Evolutionary conservation across 2,113 vertebrate genomes (phyloP), one percentile per base, ranked within the genome.

Genomic region (Poecilia latipinna): DNA sequence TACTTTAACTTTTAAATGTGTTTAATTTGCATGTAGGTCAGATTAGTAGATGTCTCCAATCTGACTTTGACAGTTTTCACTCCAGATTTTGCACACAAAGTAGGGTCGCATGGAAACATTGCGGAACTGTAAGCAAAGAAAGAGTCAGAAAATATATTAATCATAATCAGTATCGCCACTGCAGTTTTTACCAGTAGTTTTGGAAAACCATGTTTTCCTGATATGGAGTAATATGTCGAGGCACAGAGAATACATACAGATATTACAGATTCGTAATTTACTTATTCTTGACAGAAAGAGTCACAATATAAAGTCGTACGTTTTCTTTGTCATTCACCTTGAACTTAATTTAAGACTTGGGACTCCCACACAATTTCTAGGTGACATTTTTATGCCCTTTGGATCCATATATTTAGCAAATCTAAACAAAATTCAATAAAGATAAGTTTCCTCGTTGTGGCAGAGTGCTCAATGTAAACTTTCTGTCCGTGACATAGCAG

Each of bases 401-500:
- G 2, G 8, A 63, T 48, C 1, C 3, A 39, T 22, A 54, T 5
- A 8, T 54, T 17, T 12, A 15, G 7, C 32, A n/a, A 13, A 33
- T 64, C 1, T 29, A 13, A 26, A 28, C 31, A 73, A 3, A 4
- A 28, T 68, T 51, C 29, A 44, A 26, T 15, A 33, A 51, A 64
- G 6, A 31, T 12, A 15, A 37, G 7, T 70, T 78, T 11, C 32
- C 39, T 71, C 37, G 22, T 28, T 19, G 65, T 1, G 0, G 2
- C 69, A 17, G 70, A 17, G 19, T 63, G n/a, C 70, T 85, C 74
- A 44, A 69, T 13, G 63, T 33, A 11, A 37, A 48, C 54, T 44
- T 44, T 68, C 74, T 75, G 61, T 78, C 84, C 64, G 48, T 33
- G 35, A 63, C 82, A 66, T 60, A 2, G 75, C 81, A 82, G 72